Evolutionary conservation across 2,888 invertebrate genomes (phyloP), one percentile per base, ranked within the genome.

Genomic region (Parnassius orleans): DNA sequence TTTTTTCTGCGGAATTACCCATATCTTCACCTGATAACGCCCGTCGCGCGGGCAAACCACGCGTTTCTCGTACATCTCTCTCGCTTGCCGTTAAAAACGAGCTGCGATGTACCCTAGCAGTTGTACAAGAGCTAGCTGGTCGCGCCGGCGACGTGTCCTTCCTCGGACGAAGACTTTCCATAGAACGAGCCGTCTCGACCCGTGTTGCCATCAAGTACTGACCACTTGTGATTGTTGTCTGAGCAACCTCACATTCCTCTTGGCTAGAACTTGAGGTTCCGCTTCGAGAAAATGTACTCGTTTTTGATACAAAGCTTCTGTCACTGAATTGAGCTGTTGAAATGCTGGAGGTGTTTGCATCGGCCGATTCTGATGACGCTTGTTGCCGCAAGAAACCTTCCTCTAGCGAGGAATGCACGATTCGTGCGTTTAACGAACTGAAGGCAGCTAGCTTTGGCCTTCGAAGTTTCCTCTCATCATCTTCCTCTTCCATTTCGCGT

Each of bases 261-360:
- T 95, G 95, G 65, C 94, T 94, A 42, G 95, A 95, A 74, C 95
- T 95, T 1, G 95, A 95, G 63, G 93, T 93, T 10, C 93, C 93
- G 64, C 93, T 93, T 42, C 93, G 85, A 9, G 91, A 93, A 67
- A 91, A 90, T 47, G 92, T 88, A 70, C 91, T 91, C 60, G 92
- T 87, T 71, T 93, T 87, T 0, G 93, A 93, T n/a, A 91, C 84
- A 69, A 93, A 86, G 69, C 92, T 91, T 67, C 89, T 83, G 65
- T 91, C 91, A 65, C 90, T 86, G 72, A 85, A 92, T 60, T 88
- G 90, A 68, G 90, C 84, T 64, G 89, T 84, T 41, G 90, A 89
- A 64, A 89, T 81, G 72, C 88, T 90, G 33, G 90, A 75, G 46
- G 83, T 85, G 67, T 92, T 93, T 64, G 93, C 92, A 71, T 94